These are phyloP conservation scores for Pao palembangensis DNA, from an alignment of 2,113 vertebrate species.

Conservation along the genomic window DNA sequence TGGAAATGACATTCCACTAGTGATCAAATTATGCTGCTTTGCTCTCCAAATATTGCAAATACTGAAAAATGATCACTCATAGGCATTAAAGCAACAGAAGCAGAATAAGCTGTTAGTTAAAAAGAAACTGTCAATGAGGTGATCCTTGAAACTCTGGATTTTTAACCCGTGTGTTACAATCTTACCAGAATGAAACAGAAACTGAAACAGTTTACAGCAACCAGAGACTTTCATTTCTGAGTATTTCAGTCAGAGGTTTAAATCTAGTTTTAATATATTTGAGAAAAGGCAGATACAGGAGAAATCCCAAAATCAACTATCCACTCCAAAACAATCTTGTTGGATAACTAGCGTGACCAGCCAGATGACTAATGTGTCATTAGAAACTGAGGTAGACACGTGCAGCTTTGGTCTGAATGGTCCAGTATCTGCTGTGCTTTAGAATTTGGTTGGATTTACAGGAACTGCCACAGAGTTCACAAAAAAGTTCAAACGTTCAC, in stretches of 20 bases:
- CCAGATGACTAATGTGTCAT: neutral
- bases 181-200: no score
- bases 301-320: no score
- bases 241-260: no score
- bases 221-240: no score
- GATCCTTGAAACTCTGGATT: no score
- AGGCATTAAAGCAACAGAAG: constrained; percentile 10
- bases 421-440: neutral
- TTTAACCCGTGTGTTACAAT: no score
- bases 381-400: neutral
- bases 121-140: constrained; percentile 3
- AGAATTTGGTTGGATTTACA: neutral
- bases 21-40: neutral
- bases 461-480: constrained; percentile 5
- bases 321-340: no score
- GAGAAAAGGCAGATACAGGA: no score
- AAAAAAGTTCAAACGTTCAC: constrained; percentile 33
- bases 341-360: no score
- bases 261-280: neutral
- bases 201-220: no score
- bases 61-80: neutral
- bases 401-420: neutral
- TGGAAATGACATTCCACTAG: neutral
- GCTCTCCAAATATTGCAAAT: neutral
- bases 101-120: constrained; percentile 35